Evolutionary conservation across 2,888 invertebrate species (phyloP), one percentile per base, ranked within the genome.

Genomic region (Esperia sulphurella): DNA sequence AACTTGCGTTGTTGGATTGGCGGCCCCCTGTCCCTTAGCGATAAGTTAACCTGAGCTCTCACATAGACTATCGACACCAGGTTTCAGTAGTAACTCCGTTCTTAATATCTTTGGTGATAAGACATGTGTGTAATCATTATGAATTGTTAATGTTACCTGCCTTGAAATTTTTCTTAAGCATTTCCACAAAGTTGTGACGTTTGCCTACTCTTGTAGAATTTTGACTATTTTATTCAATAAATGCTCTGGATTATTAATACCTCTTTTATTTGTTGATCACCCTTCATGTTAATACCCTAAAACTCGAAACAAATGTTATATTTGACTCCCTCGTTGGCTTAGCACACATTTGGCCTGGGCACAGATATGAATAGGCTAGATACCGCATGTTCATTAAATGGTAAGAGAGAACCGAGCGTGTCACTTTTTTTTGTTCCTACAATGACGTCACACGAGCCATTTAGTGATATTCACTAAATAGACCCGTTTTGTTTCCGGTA

Each of bases 201-300:
- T 87, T 86, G 87, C 87, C 83, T 88, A 87, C 78, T 86, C 83
- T 83, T 88, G 87, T 88, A 88, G 88, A 79, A 85, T 87, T 87
- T 88, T 85, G 87, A 87, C 83, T 82, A 85, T 82, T 88, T 89
- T 87, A 87, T 77, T 78, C 79, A 87, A 87, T 88, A 88, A 88
- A 88, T 83, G 80, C 83, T 85, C 80, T 87, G 83, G 80, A 85
- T 78, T 71, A 75, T 65, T 70, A 59, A 57, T 61, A 76, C 76
- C 77, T 68, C 73, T 78, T 79, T 74, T 41, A 50, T 51, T 48
- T 52, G 54, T 54, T 49, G 6, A 45, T 49, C 41, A n/a, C n/a
- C n/a, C n/a, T n/a, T n/a, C n/a, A n/a, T n/a, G n/a, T n/a, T n/a
- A n/a, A n/a, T n/a, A n/a, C n/a, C n/a, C n/a, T n/a, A n/a, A n/a